phyloP scores from a whole-genome alignment of 2,888 invertebrate genomes.

The Mesoligia furuncula region DNA sequence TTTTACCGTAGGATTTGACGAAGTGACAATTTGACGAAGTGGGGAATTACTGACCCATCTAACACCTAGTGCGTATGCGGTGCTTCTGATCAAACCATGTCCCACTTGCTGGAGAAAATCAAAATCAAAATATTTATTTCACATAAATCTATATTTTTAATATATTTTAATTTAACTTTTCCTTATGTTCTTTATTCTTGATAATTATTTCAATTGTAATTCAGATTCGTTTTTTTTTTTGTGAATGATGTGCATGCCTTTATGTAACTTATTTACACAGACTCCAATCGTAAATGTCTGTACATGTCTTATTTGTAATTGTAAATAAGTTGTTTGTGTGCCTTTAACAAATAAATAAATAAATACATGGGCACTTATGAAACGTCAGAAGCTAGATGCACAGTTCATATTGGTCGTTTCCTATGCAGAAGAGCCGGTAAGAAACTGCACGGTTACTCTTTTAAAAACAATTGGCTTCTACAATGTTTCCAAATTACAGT shows the following conservation, averaged over 20 bases:
- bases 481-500: background rate
- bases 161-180: no score
- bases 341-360: no score
- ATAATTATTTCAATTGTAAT: no score
- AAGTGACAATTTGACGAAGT: background rate
- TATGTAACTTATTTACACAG: no score
- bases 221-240: no score
- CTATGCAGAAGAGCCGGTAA: background rate
- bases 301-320: no score
- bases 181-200: no score
- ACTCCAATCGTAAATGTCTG: no score
- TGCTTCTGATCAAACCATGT: background rate
- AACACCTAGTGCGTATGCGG: background rate
- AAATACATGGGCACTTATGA: background rate
- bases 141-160: no score
- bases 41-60: background rate
- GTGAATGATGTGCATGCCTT: no score
- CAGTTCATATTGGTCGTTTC: background rate
- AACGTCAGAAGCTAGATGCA: background rate
- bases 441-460: background rate
- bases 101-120: background rate
- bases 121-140: no score
- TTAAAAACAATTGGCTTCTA: background rate
- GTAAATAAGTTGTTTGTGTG: no score
- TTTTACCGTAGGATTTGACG: slow-evolving; percentile 36